These are phyloP conservation scores for Gnathonemus longibarbis DNA, from an alignment of 2,113 vertebrate species.

Conservation along the genomic window DNA sequence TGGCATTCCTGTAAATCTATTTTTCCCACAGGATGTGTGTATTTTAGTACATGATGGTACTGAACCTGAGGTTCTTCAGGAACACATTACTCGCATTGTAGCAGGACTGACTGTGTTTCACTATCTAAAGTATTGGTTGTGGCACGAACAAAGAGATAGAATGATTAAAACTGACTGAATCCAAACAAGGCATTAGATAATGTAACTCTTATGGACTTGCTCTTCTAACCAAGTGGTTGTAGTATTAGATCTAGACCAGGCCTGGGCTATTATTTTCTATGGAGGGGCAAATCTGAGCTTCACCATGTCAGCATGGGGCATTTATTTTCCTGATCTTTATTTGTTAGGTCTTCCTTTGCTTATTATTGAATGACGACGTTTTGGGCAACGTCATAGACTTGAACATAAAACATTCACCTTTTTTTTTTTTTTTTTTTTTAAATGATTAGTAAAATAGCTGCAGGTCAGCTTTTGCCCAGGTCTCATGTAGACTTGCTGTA, in stretches of 20 bases:
- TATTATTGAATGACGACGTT: background rate
- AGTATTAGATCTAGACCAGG: background rate
- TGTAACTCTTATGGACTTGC: background rate
- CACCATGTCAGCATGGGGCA: background rate
- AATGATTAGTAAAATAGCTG: background rate
- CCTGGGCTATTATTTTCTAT: background rate
- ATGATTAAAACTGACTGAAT: background rate
- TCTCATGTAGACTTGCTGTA: background rate
- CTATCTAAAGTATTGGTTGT: background rate
- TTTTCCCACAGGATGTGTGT: background rate
- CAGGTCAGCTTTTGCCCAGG: background rate
- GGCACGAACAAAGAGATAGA: background rate
- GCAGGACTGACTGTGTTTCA: background rate
- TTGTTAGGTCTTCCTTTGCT: background rate
- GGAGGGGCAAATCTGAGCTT: background rate
- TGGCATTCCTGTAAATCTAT: background rate
- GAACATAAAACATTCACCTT: background rate
- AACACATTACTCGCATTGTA: background rate
- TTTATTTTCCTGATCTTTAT: background rate
- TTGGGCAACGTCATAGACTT: background rate
- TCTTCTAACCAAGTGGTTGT: background rate
- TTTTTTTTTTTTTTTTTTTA: background rate
- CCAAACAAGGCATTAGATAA: background rate
- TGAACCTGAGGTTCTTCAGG: background rate
- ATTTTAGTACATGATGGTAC: background rate